Conservation (phyloP, 2,113 vertebrate species). For the Dendrocopos noguchii region DNA sequence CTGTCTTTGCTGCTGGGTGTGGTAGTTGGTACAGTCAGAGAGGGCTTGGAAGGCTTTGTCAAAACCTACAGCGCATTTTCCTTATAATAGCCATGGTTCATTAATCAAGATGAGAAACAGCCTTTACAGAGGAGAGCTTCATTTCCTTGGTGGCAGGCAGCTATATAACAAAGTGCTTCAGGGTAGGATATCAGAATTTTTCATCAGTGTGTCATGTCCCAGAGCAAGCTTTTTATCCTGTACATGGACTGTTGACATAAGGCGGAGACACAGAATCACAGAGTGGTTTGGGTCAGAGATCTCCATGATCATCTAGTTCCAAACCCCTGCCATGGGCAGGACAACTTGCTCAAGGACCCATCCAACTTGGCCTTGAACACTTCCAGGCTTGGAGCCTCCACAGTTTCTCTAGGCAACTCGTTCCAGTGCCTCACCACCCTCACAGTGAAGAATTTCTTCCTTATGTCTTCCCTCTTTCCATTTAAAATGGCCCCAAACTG, state of each 20-base stretch:
- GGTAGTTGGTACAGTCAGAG: background rate
- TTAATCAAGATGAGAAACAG: background rate
- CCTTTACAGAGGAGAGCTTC: background rate
- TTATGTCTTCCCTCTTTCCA: background rate
- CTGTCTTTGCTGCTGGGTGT: background rate
- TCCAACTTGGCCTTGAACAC: too few species aligned
- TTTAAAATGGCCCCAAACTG: too few species aligned
- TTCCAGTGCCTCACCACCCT: background rate
- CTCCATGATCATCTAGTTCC: accelerated
- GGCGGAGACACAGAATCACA: background rate
- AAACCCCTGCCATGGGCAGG: background rate
- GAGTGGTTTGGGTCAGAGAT: background rate
- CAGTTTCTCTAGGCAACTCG: background rate
- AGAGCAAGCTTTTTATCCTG: background rate
- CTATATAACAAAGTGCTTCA: background rate
- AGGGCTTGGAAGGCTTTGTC: background rate
- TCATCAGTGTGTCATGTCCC: background rate
- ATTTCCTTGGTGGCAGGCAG: background rate
- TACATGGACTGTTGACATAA: accelerated
- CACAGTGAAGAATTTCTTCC: background rate
- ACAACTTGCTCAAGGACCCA: background rate
- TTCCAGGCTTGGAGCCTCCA: background rate
- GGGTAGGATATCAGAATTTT: background rate
- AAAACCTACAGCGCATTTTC: background rate
- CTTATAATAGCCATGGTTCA: background rate